phyloP scores from a whole-genome alignment of 2,113 vertebrate species.

The Megalops atlanticus region DNA sequence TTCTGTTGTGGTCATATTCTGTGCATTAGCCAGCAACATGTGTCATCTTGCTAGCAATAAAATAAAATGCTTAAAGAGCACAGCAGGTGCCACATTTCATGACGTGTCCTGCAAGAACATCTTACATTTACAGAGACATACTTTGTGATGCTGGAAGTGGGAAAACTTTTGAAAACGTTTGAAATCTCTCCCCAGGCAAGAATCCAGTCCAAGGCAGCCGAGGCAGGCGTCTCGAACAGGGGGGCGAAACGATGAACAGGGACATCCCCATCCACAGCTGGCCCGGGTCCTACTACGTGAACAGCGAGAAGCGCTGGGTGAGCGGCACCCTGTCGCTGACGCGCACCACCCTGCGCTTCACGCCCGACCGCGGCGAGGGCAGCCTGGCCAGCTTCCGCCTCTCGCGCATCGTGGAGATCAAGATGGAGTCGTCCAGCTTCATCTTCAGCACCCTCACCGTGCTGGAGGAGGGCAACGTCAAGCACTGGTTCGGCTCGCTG shows the following conservation, averaged over 20 bases:
- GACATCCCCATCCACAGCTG: constrained; percentile 80
- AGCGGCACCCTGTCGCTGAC: constrained; percentile 80
- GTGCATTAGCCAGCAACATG: too few relatives aligned
- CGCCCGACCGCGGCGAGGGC: constrained; percentile 63
- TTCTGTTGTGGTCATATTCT: too few relatives aligned
- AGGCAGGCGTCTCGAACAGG: neutral
- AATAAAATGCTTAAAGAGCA: too few relatives aligned
- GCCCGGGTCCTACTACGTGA: constrained; percentile 88
- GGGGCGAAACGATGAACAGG: constrained; percentile 71
- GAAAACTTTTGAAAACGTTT: neutral
- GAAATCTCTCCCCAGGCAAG: neutral
- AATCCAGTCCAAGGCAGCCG: neutral
- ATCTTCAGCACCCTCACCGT: constrained; percentile 91
- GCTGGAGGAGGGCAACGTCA: constrained; percentile 75
- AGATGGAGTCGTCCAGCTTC: constrained; percentile 86
- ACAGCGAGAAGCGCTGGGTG: constrained; percentile 78
- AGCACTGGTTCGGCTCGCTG: constrained; percentile 95
- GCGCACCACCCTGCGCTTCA: constrained; percentile 58
- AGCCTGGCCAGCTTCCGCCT: constrained; percentile 67
- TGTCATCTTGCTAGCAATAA: too few relatives aligned
- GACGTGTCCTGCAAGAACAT: too few relatives aligned
- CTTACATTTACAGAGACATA: too few relatives aligned
- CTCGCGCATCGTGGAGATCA: constrained; percentile 77
- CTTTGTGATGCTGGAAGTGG: neutral
- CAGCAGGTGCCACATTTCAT: too few relatives aligned